Percentiles rank a stretch among this genome's conserved stretches.
Conservation (phyloP, 1,140 invertebrate genomes). For the Magallana gigas region DNA sequence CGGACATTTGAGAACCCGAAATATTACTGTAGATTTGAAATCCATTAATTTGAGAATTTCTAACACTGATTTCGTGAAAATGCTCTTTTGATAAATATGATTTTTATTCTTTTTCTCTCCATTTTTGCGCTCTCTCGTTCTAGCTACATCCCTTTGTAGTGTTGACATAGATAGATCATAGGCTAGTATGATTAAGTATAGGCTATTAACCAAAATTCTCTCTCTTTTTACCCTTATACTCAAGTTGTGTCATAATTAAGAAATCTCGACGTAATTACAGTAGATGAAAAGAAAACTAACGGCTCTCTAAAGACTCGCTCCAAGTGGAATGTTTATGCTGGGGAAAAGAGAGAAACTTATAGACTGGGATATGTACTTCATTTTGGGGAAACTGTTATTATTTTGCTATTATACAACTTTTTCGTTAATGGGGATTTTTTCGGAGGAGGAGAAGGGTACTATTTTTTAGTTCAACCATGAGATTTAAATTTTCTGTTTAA, state of each 20-base stretch:
- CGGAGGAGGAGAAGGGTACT: no score
- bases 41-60: conserved; percentile 25
- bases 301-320: neutral
- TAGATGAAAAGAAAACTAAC: conserved; percentile 16
- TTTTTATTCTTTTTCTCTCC: no score
- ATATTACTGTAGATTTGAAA: conserved; percentile 34
- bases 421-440: no score
- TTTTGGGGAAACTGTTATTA: no score
- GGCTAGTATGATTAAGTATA: neutral
- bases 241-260: neutral
- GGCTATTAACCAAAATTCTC: conserved; percentile 25
- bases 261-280: neutral
- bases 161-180: conserved; percentile 16
- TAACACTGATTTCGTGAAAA: neutral
- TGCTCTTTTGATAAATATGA: neutral
- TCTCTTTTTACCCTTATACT: neutral
- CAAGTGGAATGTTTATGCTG: conserved; percentile 10
- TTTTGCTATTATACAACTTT: no score
- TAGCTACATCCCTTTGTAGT: no score
- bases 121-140: no score
- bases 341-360: neutral
- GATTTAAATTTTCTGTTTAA: no score
- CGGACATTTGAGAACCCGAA: conserved; percentile 1
- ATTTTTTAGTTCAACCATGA: no score
- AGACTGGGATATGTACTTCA: no score